Evolutionary conservation across 2,113 vertebrate species (phyloP).

Genomic region (Tyrannus savana): DNA sequence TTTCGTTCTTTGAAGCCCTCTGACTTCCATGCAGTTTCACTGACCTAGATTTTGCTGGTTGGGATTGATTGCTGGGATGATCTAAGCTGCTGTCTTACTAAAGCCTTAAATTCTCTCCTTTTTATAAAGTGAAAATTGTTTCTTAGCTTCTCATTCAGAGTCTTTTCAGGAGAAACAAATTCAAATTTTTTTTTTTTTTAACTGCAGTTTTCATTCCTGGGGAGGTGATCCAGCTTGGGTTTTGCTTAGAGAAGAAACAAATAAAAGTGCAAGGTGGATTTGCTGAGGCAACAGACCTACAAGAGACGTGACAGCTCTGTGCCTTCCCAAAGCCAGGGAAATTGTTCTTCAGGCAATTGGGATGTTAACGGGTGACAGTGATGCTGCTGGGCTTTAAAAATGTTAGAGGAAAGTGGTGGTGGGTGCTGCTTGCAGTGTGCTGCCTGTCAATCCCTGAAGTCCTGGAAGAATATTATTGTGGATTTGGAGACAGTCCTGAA

Average conservation of each 20-base stretch:
- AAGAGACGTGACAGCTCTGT: not conserved
- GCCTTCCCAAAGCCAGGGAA: not conserved
- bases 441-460: not conserved
- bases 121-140: not conserved
- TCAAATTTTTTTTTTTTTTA: not conserved
- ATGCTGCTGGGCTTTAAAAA: not conserved
- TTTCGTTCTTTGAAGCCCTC: constrained; percentile 44
- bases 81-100: constrained; percentile 29
- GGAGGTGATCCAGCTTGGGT: not conserved
- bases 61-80: constrained; percentile 36
- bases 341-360: not conserved
- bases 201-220: not conserved
- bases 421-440: not conserved
- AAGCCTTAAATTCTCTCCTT: constrained; percentile 2
- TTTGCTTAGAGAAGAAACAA: not conserved
- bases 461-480: not conserved
- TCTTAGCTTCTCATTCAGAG: constrained; percentile 33
- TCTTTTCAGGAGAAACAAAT: not conserved
- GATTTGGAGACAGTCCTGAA: not conserved
- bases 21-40: constrained; percentile 14
- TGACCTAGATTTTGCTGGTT: constrained; percentile 55
- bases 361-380: not conserved
- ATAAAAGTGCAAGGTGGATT: not conserved
- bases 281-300: not conserved
- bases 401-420: not conserved